These are phyloP conservation scores for Melanargia galathea DNA, from an alignment of 2,888 invertebrate genomes.

Conservation along the genomic window DNA sequence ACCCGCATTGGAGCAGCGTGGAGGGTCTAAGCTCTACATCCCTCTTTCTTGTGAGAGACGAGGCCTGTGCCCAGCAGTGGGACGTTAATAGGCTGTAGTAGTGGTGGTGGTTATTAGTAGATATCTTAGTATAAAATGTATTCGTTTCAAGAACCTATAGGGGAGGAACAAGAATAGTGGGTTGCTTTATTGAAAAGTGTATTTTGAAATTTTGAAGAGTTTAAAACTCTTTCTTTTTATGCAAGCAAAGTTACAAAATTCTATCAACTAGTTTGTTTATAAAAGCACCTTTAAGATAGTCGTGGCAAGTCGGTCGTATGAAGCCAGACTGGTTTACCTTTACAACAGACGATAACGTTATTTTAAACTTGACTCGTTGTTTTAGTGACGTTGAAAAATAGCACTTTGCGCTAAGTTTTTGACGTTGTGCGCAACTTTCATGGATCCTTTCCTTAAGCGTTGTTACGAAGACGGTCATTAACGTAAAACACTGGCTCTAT, in stretches of 20 bases:
- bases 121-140: too few species aligned
- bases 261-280: conserved; percentile 18
- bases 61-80: too few species aligned
- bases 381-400: conserved; percentile 54
- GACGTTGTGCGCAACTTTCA: conserved; percentile 50
- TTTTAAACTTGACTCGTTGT: conserved; percentile 46
- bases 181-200: not conserved
- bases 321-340: conserved; percentile 39
- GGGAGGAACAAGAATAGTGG: not conserved
- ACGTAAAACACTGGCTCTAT: conserved; percentile 44
- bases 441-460: conserved; percentile 43
- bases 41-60: too few species aligned
- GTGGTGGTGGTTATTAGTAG: too few species aligned
- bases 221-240: not conserved
- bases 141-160: too few species aligned
- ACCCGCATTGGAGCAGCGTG: too few species aligned
- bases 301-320: conserved; percentile 29
- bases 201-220: not conserved
- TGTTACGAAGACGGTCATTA: conserved; percentile 47
- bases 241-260: not conserved
- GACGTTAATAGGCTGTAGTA: too few species aligned
- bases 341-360: conserved; percentile 43
- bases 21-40: too few species aligned
- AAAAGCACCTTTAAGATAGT: conserved; percentile 20
- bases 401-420: conserved; percentile 55